Evolutionary conservation across 2,797 vertebrate genomes (phyloP), one percentile per base, ranked within the genome.

Genomic region (Cynodonichthys magdalenae): DNA sequence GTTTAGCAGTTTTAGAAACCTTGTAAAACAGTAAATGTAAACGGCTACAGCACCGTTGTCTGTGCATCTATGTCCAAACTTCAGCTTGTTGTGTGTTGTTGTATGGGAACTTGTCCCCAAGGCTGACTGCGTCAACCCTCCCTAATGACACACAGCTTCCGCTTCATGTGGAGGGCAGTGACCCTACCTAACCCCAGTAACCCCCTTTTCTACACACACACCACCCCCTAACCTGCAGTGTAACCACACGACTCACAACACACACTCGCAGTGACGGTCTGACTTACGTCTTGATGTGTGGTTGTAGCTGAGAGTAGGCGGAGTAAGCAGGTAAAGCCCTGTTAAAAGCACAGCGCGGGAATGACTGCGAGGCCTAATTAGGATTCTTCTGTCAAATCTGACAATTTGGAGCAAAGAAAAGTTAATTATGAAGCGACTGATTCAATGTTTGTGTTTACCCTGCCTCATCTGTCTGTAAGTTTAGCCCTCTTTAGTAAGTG

Each of bases 131-230:
- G 81, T 87, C 82, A 81, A 75, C 81, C 82, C 86, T 85, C 75
- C 80, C 63, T 90, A 91, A 91, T 91, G 81, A 90, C 87, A 84
- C 84, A 60, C 66, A 48, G 86, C 81, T 92, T 93, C 91, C 87
- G 77, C 79, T 78, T 80, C 87, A 89, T 89, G 82, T 89, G 85
- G 80, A 85, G 85, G 75, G 57, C 24, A 45, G 72, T 82, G 90
- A 92, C 90, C 90, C 84, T 70, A 75, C 84, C 79, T 89, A 66
- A 90, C 89, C 88, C 78, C 55, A 57, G 86, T 86, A 80, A 82
- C 86, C 89, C 81, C 46, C 75, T 71, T 79, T 69, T 66, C 82
- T 59, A 59, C 59, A 70, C 68, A 86, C 85, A 85, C 73, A 64
- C 67, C 61, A 66, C 68, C 63, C 68, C 56, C 75, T 71, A 74